Conservation (phyloP, 2,113 vertebrate species). For the Leptodactylus fuscus region DNA sequence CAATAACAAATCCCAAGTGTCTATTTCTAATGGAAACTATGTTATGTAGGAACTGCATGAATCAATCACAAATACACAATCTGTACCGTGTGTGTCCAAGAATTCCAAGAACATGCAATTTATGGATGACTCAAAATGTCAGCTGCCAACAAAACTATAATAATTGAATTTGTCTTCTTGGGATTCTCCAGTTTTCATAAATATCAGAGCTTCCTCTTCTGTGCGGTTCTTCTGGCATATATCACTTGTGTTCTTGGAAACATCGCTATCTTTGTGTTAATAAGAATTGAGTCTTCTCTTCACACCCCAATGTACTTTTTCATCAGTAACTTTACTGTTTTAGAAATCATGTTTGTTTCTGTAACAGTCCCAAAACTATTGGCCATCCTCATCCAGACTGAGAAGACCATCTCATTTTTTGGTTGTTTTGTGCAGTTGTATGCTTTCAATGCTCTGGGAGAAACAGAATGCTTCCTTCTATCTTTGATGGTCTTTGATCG, state of each 20-base stretch:
- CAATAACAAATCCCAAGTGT: too few relatives aligned
- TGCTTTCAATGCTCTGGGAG: not conserved
- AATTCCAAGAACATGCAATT: too few relatives aligned
- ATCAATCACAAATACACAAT: too few relatives aligned
- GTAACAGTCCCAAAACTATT: constrained; percentile 21
- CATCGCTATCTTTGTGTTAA: not conserved
- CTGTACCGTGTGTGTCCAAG: too few relatives aligned
- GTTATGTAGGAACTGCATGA: too few relatives aligned
- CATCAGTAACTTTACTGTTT: not conserved
- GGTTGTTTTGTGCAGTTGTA: constrained; percentile 35
- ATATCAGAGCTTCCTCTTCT: constrained; percentile 1
- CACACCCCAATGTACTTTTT: constrained; percentile 45
- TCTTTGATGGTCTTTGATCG: constrained; percentile 31
- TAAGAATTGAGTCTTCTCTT: not conserved
- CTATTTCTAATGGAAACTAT: too few relatives aligned
- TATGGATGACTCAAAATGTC: not conserved
- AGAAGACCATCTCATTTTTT: constrained; percentile 7
- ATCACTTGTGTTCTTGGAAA: constrained; percentile 23
- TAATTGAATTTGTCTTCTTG: constrained; percentile 1
- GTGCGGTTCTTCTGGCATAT: constrained; percentile 8
- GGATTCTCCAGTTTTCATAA: not conserved
- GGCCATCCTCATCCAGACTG: not conserved
- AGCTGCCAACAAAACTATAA: not conserved
- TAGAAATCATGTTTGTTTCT: constrained; percentile 44
- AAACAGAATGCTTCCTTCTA: constrained; percentile 22